Evolutionary conservation across 1,140 invertebrate species (phyloP), one percentile per base, ranked within the genome.

Genomic region (Cydia amplana): DNA sequence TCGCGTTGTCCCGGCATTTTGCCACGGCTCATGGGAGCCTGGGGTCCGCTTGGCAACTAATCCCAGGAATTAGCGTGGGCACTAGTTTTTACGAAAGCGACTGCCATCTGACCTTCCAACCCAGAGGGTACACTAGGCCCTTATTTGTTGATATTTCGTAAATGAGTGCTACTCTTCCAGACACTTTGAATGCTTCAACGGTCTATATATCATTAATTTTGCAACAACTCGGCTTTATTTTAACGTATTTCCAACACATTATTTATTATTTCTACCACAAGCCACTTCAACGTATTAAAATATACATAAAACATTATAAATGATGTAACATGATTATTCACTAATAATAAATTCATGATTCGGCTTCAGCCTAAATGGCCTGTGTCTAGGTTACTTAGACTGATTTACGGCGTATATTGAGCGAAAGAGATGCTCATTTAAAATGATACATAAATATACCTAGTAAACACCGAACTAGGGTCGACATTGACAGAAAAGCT

Each of bases 251-350:
- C 55, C 9, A 23, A 10, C 10, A 60, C n/a, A 60, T 23, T 10
- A 60, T 60, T 60, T 60, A 60, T 60, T 23, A 60, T 60, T 60
- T 23, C 55, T 60, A 20, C 55, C 55, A 60, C 51, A 60, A n/a
- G 7, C 18, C 55, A 60, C 20, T 23, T 23, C 20, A 3, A 60
- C 18, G 51, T 55, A 55, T 60, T 23, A 18, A 10, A 23, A 60
- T 60, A 20, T 60, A 60, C 55, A 60, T 20, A 60, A 23, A 60
- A 60, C 20, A 60, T 60, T 60, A 60, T 60, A 60, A 60, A 60
- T 23, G 55, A 60, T 60, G 55, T 60, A 23, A 60, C 18, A 23
- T 40, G 36, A 0, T 20, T 23, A 60, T 23, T 60, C 18, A 9
- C 9, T 23, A 60, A 60, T 23, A 60, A 60, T 60, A 60, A 60